phyloP scores from a whole-genome alignment of 2,888 invertebrate species.

The Trachelus stipa region DNA sequence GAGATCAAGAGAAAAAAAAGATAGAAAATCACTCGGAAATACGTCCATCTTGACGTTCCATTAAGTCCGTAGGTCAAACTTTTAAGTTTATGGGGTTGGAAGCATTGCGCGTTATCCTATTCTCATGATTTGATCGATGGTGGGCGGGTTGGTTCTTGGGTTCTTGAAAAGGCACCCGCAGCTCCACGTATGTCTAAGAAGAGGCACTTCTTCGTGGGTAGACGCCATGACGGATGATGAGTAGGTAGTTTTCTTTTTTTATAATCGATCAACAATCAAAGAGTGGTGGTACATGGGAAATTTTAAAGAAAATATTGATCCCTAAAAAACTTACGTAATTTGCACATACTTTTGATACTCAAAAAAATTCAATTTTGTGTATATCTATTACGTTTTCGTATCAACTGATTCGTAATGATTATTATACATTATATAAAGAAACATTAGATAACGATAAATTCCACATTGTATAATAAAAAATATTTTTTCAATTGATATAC shows the following conservation, averaged over 20 bases:
- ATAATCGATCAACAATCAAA: neutral
- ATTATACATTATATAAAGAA: no score
- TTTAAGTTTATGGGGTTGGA: neutral
- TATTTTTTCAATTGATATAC: neutral
- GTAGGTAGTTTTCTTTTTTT: neutral
- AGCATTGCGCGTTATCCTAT: neutral
- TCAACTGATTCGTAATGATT: no score
- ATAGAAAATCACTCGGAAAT: neutral
- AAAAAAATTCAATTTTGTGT: no score
- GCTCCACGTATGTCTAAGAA: neutral
- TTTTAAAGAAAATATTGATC: neutral
- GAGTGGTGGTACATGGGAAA: neutral
- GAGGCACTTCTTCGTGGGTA: neutral
- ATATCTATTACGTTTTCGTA: no score
- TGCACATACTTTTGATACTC: no score
- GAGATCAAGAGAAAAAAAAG: neutral
- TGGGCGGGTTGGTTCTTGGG: neutral
- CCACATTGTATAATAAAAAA: neutral
- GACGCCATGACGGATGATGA: neutral
- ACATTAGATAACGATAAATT: neutral
- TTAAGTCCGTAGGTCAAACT: neutral
- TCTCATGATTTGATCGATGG: neutral
- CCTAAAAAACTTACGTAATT: no score
- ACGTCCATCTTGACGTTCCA: neutral
- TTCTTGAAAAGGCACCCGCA: neutral